phyloP scores from a whole-genome alignment of 64 coral and sea anemone genomes.

The Hydrozoanthus tunicans region DNA sequence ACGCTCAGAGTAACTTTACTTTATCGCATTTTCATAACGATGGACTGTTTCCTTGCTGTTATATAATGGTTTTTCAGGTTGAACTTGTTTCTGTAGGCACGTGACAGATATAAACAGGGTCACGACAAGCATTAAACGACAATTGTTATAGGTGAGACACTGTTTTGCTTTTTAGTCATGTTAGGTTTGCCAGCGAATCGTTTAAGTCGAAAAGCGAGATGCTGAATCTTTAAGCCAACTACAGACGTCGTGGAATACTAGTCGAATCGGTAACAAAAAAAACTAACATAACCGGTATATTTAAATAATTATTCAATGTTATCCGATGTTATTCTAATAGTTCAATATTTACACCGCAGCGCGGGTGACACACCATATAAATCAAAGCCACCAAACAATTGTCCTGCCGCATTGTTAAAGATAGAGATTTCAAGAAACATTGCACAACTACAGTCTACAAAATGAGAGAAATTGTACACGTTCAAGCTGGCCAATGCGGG shows the following conservation, averaged over 20 bases:
- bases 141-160: background rate
- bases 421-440: background rate
- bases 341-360: conserved; percentile 45
- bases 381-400: background rate
- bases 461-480: conserved; percentile 99
- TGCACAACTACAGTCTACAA: background rate
- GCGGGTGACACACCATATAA: conserved; percentile 22
- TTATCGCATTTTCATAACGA: background rate
- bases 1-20: background rate
- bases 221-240: background rate
- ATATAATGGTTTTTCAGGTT: background rate
- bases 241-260: background rate
- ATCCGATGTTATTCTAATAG: conserved; percentile 28
- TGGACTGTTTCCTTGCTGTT: background rate
- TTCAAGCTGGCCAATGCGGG: conserved; percentile 96
- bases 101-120: background rate
- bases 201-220: background rate
- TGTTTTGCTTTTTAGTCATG: background rate
- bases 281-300: background rate
- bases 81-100: background rate
- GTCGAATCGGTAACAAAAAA: background rate
- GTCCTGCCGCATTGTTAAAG: background rate
- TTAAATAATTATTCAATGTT: conserved; percentile 51
- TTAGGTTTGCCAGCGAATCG: background rate
- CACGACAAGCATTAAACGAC: background rate